phyloP scores from a whole-genome alignment of 1,140 invertebrate species.

The Heliconius hewitsoni region DNA sequence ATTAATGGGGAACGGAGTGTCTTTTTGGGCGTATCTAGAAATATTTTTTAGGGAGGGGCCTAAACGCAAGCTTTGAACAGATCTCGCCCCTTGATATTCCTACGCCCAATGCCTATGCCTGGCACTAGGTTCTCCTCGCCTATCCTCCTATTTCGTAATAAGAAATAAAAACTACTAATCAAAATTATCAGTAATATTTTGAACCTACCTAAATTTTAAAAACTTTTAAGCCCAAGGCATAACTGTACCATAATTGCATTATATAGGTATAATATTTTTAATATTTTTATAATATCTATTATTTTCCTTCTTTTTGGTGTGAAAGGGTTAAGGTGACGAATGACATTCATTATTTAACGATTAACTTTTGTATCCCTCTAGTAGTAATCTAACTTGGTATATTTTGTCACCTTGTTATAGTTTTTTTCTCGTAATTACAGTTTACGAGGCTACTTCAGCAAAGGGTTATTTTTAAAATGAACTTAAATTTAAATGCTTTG shows the following conservation, averaged over 20 bases:
- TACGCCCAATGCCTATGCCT: no score
- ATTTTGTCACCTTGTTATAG: conserved; percentile 23
- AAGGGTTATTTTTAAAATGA: neutral
- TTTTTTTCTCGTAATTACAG: conserved; percentile 4
- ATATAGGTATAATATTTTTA: neutral
- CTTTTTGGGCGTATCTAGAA: no score
- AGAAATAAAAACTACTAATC: no score
- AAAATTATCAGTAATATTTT: no score
- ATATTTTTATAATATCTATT: neutral
- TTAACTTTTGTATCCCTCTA: conserved; percentile 41
- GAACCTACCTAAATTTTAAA: no score
- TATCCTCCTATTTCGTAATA: no score
- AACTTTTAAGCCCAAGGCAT: neutral
- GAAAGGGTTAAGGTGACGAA: conserved; percentile 53
- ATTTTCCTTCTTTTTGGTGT: conserved; percentile 4
- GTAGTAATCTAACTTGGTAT: conserved; percentile 27
- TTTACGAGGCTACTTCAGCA: neutral
- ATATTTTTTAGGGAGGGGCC: no score
- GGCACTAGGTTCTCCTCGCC: no score
- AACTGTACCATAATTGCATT: neutral
- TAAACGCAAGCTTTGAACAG: no score
- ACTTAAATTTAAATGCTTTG: neutral
- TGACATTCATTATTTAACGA: conserved; percentile 57
- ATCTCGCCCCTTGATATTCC: no score
- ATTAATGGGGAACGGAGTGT: no score